A percentile compares a stretch with the other conserved stretches of the same genome.
phyloP scores from a whole-genome alignment of 1,140 invertebrate species.

The Drosophila pruinosa region DNA sequence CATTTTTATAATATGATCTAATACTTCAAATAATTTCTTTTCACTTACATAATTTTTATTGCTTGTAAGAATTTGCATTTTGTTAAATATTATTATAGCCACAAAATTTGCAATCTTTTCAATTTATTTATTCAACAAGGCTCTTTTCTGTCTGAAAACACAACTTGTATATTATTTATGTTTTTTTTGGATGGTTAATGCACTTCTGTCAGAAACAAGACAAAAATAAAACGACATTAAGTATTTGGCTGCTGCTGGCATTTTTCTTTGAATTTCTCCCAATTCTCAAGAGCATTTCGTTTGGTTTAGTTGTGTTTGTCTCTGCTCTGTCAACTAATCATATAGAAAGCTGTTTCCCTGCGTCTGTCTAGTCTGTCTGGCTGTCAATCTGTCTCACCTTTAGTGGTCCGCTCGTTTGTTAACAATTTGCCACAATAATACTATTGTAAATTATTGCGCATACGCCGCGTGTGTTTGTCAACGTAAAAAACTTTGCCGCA shows the following conservation, averaged over 20 bases:
- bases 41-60: too few relatives aligned
- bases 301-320: slow-evolving; percentile 19
- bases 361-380: too few relatives aligned
- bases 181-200: slow-evolving; percentile 14
- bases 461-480: slow-evolving; percentile 69
- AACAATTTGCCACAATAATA: slow-evolving; percentile 59
- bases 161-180: slow-evolving; percentile 12
- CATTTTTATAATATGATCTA: too few relatives aligned
- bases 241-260: slow-evolving; percentile 26
- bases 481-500: slow-evolving; percentile 25
- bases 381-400: slow-evolving; percentile 14
- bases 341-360: slow-evolving; percentile 76
- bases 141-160: neutral
- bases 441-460: slow-evolving; percentile 72
- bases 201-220: slow-evolving; percentile 1
- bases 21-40: too few relatives aligned
- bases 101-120: neutral
- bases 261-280: slow-evolving; percentile 23
- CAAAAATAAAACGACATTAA: slow-evolving; percentile 4
- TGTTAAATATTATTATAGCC: too few relatives aligned
- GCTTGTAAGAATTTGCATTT: too few relatives aligned
- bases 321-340: slow-evolving; percentile 70
- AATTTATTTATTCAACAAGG: neutral
- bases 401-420: neutral
- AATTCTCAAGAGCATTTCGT: slow-evolving; percentile 9